A percentile compares a stretch with the other conserved stretches of the same genome.
phyloP scores from a whole-genome alignment of 2,888 invertebrate species.

The Pseudanteris insignis region DNA sequence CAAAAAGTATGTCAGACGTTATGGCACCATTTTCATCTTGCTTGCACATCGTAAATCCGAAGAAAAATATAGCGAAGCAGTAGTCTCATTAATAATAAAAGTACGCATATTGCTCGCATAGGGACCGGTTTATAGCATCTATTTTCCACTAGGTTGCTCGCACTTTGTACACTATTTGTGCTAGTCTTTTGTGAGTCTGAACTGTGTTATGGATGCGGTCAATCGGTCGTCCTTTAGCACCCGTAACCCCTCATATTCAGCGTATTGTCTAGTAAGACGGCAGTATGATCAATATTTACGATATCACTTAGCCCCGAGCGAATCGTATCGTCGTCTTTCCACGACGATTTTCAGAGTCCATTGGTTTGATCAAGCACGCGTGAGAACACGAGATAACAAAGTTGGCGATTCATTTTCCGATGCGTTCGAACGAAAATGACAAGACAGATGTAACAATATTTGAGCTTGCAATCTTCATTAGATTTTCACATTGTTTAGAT shows the following conservation, averaged over 20 bases:
- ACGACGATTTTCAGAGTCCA: constrained; percentile 3
- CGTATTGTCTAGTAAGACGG: constrained; percentile 34
- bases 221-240: constrained; percentile 3
- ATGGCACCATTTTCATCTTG: constrained; percentile 2
- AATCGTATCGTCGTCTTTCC: constrained; percentile 43
- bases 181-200: constrained; percentile 9
- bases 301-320: constrained; percentile 48
- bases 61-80: constrained; percentile 6
- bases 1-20: constrained; percentile 7
- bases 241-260: constrained; percentile 24
- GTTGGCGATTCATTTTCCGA: constrained; percentile 7
- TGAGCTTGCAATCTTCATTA: too few relatives aligned
- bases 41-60: constrained; percentile 5
- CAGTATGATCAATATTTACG: constrained; percentile 53
- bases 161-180: constrained; percentile 15
- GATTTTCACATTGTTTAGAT: too few relatives aligned
- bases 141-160: constrained; percentile 50
- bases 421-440: too few relatives aligned
- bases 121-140: constrained; percentile 39
- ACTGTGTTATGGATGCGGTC: constrained; percentile 3
- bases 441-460: too few relatives aligned
- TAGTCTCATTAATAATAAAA: constrained; percentile 17
- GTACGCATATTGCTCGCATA: constrained; percentile 9
- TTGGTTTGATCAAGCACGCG: constrained; percentile 26
- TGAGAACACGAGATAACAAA: too few relatives aligned